Base-by-base conservation (phyloP, 2,888 invertebrate genomes). In the Clanis bilineata region DNA sequence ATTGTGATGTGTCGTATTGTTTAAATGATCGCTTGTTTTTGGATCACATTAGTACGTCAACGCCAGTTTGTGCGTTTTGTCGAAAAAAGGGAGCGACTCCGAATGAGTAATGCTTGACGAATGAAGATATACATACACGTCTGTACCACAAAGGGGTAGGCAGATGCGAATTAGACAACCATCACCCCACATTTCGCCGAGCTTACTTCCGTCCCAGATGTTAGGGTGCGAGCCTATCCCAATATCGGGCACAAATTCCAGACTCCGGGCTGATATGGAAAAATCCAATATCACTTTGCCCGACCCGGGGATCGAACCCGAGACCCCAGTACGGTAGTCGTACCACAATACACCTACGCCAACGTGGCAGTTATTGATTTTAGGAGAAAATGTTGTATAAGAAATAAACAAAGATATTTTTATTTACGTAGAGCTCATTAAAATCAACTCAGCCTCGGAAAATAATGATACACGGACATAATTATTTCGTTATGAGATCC, bases 1-100 rank as follows among this genome's bases (percentile, higher is more conserved):
- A 56, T 36, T 38, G 55, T 56, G 38, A 39, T 23, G 38, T 56
- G 38, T 56, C 55, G 36, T 56, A 56, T 39, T 56, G 55, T 56
- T 56, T 22, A 36, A 38, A 56, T 56, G 39, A 56, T 38, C 22
- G 36, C 36, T 56, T 38, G 28, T 28, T 39, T 38, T 22, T 36
- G 39, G 38, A 56, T 56, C 39, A 39, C 39, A 36, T 39, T 36
- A 39, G 38, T 56, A 36, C 36, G 38, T 22, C 32, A 32, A 18
- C 9, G 36, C 36, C 1, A 12, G 18, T 18, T 51, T 28, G 32
- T 18, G 23, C 25, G 47, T n/a, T 47, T 25, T 6, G 39, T 1
- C 7, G 15, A 41, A 41, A 41, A 41, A 18, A 12, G 12, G 18
- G 15, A 7, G 7, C 6, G 7, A 41, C 1, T 10, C 10, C 5